Evolutionary conservation across 2,797 vertebrate species (phyloP).

Genomic region (Rhinophrynus dorsalis): DNA sequence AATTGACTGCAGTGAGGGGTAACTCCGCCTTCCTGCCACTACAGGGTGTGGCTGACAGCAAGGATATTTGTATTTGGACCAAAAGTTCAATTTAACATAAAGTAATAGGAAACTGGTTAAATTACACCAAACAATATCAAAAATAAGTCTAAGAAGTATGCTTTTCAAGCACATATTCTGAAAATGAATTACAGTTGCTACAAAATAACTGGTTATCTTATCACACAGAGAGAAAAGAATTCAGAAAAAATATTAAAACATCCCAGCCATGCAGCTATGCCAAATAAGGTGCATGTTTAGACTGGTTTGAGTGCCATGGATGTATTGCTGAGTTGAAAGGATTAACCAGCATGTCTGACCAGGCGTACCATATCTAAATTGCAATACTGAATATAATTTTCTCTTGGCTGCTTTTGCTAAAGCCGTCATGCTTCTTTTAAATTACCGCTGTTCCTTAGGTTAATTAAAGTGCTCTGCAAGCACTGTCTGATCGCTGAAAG

Average conservation of each 20-base stretch:
- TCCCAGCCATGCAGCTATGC: constrained; percentile 45
- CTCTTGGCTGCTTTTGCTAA: constrained; percentile 44
- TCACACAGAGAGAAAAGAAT: too few species aligned
- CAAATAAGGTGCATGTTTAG: constrained; percentile 43
- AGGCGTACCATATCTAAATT: constrained; percentile 32
- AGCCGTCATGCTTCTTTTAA: constrained; percentile 47
- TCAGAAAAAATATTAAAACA: constrained; percentile 47
- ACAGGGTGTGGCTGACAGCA: too few species aligned
- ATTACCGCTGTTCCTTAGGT: constrained; percentile 34
- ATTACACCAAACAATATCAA: too few species aligned
- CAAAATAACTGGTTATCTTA: constrained; percentile 29
- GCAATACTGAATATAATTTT: constrained; percentile 46
- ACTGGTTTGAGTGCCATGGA: constrained; percentile 29
- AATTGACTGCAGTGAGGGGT: too few species aligned
- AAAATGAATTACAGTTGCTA: not conserved
- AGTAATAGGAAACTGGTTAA: too few species aligned
- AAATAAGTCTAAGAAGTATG: not conserved
- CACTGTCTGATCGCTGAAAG: constrained; percentile 29
- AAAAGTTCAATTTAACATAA: too few species aligned
- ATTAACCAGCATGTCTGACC: constrained; percentile 39
- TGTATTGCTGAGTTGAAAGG: constrained; percentile 44
- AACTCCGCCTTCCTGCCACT: too few species aligned
- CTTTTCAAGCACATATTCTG: constrained; percentile 7
- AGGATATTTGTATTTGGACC: too few species aligned
- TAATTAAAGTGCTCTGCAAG: constrained; percentile 49